Evolutionary conservation across 2,113 vertebrate species (phyloP), one percentile per base, ranked within the genome.

Genomic region (Dipodomys merriami): DNA sequence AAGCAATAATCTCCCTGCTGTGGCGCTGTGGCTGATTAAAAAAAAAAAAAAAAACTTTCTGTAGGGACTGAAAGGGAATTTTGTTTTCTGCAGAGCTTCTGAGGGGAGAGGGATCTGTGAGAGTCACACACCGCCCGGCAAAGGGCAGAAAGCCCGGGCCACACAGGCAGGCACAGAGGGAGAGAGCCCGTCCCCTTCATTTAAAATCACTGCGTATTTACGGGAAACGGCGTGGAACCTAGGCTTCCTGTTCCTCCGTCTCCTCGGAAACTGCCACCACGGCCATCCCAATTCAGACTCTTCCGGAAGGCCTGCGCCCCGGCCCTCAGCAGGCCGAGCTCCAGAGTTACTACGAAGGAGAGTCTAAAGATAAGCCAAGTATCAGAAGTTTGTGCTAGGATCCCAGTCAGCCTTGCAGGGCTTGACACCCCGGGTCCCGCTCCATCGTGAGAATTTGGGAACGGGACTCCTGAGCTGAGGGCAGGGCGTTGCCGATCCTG

Each of bases 121-220:
- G 39, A 39, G 0, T 39, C 39, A 39, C 39, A 39, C 39, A 39
- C 39, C 39, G 39, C 39, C 5, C 39, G 39, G 39, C 39, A 39
- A 39, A 39, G 39, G 39, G 39, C 39, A 39, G 39, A 39, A 3
- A 39, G 39, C 39, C 39, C 0, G 39, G 39, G 39, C 39, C 39
- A 39, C 5, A 6, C 39, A 39, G 39, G 39, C 39, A 39, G 39
- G 39, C 39, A 39, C 35, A 39, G 39, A 39, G 39, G 39, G 39
- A 39, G 39, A 39, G 39, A 39, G 39, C 39, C 5, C 39, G 39
- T 39, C 39, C 39, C 39, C 72, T 84, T 35, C 44, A n/a, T 18
- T n/a, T 88, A 84, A 90, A 94, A 96, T 86, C 27, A 69, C 74
- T 84, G 13, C 71, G 72, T 7, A 86, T 93, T 97, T 94, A 91